Conservation (phyloP, 2,888 invertebrate species). For the Drosophila colorata region DNA sequence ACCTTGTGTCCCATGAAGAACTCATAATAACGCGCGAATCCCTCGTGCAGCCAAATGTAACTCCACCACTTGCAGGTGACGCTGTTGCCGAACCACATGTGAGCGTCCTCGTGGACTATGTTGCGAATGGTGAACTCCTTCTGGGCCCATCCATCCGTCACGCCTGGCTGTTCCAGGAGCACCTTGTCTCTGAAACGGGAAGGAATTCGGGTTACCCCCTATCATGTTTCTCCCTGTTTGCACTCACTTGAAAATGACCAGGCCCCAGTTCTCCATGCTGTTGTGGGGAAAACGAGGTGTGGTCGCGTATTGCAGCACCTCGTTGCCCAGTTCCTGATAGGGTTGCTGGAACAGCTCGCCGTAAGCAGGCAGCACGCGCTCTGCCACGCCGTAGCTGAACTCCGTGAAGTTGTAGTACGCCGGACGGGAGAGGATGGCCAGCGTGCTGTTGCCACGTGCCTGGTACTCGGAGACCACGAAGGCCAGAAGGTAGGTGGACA, state of each 20-base stretch:
- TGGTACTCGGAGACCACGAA: constrained; percentile 89
- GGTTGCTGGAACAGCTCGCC: constrained; percentile 90
- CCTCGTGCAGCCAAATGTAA: constrained; percentile 88
- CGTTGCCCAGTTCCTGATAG: constrained; percentile 86
- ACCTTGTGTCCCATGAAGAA: constrained; percentile 86
- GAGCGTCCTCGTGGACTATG: constrained; percentile 85
- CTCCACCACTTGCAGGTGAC: constrained; percentile 86
- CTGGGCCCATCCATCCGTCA: constrained; percentile 75
- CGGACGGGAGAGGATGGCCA: constrained; percentile 88
- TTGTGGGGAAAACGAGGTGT: constrained; percentile 91
- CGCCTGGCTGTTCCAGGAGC: constrained; percentile 63
- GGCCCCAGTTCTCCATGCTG: constrained; percentile 96
- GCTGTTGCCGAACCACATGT: constrained; percentile 89
- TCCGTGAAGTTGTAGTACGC: constrained; percentile 88
- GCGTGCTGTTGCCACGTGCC: constrained; percentile 53
- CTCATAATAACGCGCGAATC: constrained; percentile 90
- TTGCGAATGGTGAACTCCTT: constrained; percentile 87
- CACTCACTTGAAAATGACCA: constrained; percentile 92
- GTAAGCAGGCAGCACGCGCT: constrained; percentile 56
- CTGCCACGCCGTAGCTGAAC: constrained; percentile 86
- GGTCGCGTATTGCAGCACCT: constrained; percentile 92
- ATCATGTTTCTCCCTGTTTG: too few species aligned
- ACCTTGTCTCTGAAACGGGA: constrained; percentile 33
- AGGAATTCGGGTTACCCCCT: too few species aligned
- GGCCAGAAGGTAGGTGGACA: constrained; percentile 94